A percentile compares a stretch with the other conserved stretches of the same genome.
Evolutionary conservation across 2,113 vertebrate genomes (phyloP).

Genomic region (Spermophilus dauricus): DNA sequence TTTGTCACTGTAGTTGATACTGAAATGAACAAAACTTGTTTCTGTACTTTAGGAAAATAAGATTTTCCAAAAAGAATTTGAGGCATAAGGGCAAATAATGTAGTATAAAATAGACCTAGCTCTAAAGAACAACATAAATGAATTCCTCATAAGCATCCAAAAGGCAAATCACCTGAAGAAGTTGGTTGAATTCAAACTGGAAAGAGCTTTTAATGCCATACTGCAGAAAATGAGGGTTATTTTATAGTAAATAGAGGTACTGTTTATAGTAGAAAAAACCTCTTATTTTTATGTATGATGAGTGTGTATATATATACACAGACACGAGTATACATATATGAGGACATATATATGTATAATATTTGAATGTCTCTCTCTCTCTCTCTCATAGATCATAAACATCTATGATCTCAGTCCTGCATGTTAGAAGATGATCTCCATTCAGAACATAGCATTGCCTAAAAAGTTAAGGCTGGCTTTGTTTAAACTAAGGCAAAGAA

Average conservation of each 20-base stretch:
- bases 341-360: too few species aligned
- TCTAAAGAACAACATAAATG: not conserved
- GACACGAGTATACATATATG: too few species aligned
- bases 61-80: not conserved
- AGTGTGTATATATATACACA: too few species aligned
- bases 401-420: too few species aligned
- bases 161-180: not conserved
- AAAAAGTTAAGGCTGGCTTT: not conserved
- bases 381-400: not conserved
- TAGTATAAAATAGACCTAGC: not conserved
- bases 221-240: not conserved
- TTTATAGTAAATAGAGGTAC: not conserved
- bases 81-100: not conserved
- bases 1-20: too few species aligned
- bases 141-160: not conserved
- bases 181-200: not conserved
- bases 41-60: not conserved
- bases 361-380: too few species aligned
- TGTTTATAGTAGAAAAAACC: not conserved
- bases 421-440: not conserved
- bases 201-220: not conserved
- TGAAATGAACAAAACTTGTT: not conserved
- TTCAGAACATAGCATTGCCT: not conserved
- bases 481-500: not conserved
- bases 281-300: not conserved